Evolutionary conservation across 2,888 invertebrate genomes (phyloP).

Genomic region (Volucella bombylans): DNA sequence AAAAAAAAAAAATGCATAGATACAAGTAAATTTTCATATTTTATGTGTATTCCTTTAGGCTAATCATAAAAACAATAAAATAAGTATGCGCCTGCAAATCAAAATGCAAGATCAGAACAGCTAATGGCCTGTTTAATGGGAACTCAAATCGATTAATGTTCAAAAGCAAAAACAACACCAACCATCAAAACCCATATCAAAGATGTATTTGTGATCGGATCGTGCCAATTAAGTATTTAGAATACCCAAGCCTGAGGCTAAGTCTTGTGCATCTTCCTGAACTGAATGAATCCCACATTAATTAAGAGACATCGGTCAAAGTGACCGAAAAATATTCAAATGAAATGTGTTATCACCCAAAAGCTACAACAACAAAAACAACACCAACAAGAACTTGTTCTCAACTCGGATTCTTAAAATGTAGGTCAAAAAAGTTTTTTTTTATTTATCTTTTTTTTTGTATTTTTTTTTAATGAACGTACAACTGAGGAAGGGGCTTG

Average conservation of each 20-base stretch:
- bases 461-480: slow-evolving; percentile 20
- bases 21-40: not conserved
- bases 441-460: not conserved
- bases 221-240: slow-evolving; percentile 42
- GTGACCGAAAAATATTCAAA: slow-evolving; percentile 38
- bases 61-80: not conserved
- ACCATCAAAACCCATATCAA: slow-evolving; percentile 18
- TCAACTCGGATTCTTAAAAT: slow-evolving; percentile 59
- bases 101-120: slow-evolving; percentile 31
- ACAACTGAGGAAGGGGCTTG: slow-evolving; percentile 48
- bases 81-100: slow-evolving; percentile 9
- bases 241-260: not conserved
- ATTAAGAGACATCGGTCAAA: slow-evolving; percentile 45
- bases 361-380: slow-evolving; percentile 9
- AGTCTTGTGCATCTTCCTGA: slow-evolving; percentile 9
- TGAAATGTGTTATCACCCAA: slow-evolving; percentile 6
- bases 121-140: slow-evolving; percentile 47
- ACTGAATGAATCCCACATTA: slow-evolving; percentile 50
- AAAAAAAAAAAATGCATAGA: not conserved
- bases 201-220: slow-evolving; percentile 6
- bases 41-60: not conserved
- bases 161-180: not conserved
- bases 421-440: slow-evolving; percentile 60
- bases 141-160: slow-evolving; percentile 38
- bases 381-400: slow-evolving; percentile 54